Evolutionary conservation across 1,140 invertebrate genomes (phyloP).

Genomic region (Habropoda laboriosa): DNA sequence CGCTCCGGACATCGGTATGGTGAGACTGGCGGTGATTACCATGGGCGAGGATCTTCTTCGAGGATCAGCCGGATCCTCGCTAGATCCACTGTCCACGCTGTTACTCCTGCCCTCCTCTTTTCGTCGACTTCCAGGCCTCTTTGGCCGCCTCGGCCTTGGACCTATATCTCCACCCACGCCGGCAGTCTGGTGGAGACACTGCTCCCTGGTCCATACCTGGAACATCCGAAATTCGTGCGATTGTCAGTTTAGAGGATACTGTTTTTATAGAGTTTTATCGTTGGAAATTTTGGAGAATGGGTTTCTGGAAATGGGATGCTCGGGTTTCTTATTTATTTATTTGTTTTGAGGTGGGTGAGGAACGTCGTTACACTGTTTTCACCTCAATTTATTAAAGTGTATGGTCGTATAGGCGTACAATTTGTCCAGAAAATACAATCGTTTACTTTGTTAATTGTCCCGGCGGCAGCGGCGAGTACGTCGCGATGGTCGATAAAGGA

Average conservation of each 20-base stretch:
- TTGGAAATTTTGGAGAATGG: no score
- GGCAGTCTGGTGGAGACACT: constrained; percentile 87
- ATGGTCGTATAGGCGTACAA: no score
- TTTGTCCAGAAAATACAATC: no score
- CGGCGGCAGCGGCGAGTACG: no score
- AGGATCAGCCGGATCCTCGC: constrained; percentile 78
- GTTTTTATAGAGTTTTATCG: background rate
- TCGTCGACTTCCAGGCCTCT: constrained; percentile 76
- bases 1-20: constrained; percentile 85
- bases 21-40: constrained; percentile 91
- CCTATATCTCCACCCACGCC: constrained; percentile 84
- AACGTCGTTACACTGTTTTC: no score
- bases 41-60: constrained; percentile 82
- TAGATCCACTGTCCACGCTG: constrained; percentile 81
- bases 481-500: no score
- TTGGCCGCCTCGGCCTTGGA: constrained; percentile 74
- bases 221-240: background rate
- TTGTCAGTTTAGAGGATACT: no score
- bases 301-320: no score
- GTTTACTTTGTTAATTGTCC: no score
- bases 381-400: no score
- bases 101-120: constrained; percentile 82
- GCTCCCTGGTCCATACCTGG: constrained; percentile 86
- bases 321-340: no score
- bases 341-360: no score